Evolutionary conservation across 2,888 invertebrate genomes (phyloP).

Genomic region (Capitulum mitella): DNA sequence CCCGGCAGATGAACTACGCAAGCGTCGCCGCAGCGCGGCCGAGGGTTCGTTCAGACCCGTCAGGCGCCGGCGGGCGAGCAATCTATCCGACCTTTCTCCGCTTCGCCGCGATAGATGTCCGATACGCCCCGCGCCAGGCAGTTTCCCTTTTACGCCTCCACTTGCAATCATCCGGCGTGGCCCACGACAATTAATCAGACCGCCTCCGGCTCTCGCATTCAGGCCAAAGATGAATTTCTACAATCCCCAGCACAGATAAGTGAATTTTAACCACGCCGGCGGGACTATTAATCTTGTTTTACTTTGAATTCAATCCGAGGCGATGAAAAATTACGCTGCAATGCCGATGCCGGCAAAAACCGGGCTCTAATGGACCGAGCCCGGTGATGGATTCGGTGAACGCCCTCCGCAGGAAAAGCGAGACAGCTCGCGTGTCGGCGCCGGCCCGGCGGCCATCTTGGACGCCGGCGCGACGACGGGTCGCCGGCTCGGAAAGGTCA

Average conservation of each 20-base stretch:
- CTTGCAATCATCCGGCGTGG: not conserved
- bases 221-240: conserved; percentile 23
- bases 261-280: conserved; percentile 22
- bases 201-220: not conserved
- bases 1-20: too few species aligned
- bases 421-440: not conserved
- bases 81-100: not conserved
- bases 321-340: conserved; percentile 18
- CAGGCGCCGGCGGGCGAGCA: not conserved
- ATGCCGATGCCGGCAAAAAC: conserved; percentile 8
- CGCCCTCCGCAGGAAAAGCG: not conserved
- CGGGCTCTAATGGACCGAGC: not conserved
- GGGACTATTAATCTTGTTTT: conserved; percentile 15
- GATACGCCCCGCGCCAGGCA: not conserved
- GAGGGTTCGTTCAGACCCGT: too few species aligned
- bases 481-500: not conserved
- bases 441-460: not conserved
- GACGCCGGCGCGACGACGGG: not conserved
- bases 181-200: not conserved
- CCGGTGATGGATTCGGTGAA: not conserved
- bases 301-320: conserved; percentile 20
- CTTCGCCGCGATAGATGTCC: not conserved
- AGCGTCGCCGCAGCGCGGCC: too few species aligned
- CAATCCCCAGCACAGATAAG: conserved; percentile 21
- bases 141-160: not conserved